Evolutionary conservation across 1,140 invertebrate genomes (phyloP).

Genomic region (Coenobita brevimanus): DNA sequence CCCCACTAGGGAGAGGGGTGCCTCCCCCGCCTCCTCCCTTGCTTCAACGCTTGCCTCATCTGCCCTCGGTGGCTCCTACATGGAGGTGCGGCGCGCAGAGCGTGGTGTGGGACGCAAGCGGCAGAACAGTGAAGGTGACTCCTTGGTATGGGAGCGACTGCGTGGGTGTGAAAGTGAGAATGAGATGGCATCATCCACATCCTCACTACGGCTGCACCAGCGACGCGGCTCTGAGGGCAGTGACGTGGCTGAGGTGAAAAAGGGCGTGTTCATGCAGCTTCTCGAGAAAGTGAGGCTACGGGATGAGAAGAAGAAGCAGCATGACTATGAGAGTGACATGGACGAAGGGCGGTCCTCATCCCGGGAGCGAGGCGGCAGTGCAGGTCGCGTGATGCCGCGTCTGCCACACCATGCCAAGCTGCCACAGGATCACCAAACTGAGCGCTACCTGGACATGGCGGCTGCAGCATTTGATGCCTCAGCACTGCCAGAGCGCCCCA

Average conservation of each 20-base stretch:
- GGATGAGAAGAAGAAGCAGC: constrained; percentile 59
- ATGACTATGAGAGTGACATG: constrained; percentile 63
- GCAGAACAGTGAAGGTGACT: constrained; percentile 65
- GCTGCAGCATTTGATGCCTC: constrained; percentile 64
- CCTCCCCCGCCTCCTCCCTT: constrained; percentile 58
- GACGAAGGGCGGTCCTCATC: constrained; percentile 64
- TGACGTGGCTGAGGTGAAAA: constrained; percentile 53
- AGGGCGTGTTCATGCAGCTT: constrained; percentile 61
- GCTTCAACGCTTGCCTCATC: constrained; percentile 58
- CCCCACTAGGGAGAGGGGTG: constrained; percentile 57
- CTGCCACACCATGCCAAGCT: constrained; percentile 31
- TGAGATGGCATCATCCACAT: constrained; percentile 51
- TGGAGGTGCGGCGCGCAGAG: constrained; percentile 44
- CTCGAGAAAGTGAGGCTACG: constrained; percentile 52
- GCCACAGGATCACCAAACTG: constrained; percentile 46
- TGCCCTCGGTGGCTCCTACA: constrained; percentile 54
- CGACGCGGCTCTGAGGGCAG: constrained; percentile 60
- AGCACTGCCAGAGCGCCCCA: constrained; percentile 65
- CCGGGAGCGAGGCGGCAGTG: constrained; percentile 41
- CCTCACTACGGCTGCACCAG: constrained; percentile 43
- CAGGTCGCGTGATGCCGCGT: constrained; percentile 46
- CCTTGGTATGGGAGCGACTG: constrained; percentile 59
- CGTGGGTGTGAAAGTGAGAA: constrained; percentile 62
- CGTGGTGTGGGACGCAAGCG: constrained; percentile 50
- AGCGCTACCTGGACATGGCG: constrained; percentile 55